Evolutionary conservation across 2,797 vertebrate genomes (phyloP).

Genomic region (Hephaestus fuliginosus): DNA sequence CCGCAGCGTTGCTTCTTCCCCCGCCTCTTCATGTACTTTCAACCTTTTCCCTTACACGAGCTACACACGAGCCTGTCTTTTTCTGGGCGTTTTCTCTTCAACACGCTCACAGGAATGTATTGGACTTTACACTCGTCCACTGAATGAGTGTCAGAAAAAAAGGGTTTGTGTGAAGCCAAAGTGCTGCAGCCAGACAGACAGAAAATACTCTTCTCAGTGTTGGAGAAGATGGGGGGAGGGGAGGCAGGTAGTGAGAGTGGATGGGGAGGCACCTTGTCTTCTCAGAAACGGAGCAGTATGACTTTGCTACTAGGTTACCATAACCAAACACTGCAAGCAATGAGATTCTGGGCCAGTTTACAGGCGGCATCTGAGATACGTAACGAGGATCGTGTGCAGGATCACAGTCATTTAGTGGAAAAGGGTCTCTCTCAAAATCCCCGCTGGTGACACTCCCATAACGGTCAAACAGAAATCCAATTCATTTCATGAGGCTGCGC

Average conservation of each 20-base stretch:
- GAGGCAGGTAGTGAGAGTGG: slow-evolving; percentile 23
- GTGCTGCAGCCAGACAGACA: not conserved
- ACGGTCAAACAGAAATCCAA: slow-evolving; percentile 64
- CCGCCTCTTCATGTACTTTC: slow-evolving; percentile 75
- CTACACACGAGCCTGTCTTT: slow-evolving; percentile 25
- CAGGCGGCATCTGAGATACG: slow-evolving; percentile 14
- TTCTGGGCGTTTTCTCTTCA: slow-evolving; percentile 41
- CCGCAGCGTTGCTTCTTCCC: slow-evolving; percentile 65
- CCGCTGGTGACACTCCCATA: slow-evolving; percentile 67
- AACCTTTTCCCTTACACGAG: slow-evolving; percentile 58
- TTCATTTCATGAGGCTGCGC: slow-evolving; percentile 58
- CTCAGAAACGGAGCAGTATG: slow-evolving; percentile 64
- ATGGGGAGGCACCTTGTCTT: slow-evolving; percentile 72
- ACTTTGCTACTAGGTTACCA: slow-evolving; percentile 61
- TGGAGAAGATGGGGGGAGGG: not conserved
- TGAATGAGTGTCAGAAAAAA: slow-evolving; percentile 9
- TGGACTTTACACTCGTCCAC: not conserved
- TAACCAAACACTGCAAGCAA: slow-evolving; percentile 39
- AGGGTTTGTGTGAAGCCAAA: not conserved
- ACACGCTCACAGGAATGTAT: slow-evolving; percentile 38
- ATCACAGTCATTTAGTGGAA: slow-evolving; percentile 74
- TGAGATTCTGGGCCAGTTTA: slow-evolving; percentile 35
- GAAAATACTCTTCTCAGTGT: not conserved
- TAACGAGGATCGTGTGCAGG: slow-evolving; percentile 37
- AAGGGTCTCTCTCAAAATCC: slow-evolving; percentile 71